Base-by-base conservation (phyloP, 2,113 vertebrate species). In the Cyphomyrus plagiostoma region DNA sequence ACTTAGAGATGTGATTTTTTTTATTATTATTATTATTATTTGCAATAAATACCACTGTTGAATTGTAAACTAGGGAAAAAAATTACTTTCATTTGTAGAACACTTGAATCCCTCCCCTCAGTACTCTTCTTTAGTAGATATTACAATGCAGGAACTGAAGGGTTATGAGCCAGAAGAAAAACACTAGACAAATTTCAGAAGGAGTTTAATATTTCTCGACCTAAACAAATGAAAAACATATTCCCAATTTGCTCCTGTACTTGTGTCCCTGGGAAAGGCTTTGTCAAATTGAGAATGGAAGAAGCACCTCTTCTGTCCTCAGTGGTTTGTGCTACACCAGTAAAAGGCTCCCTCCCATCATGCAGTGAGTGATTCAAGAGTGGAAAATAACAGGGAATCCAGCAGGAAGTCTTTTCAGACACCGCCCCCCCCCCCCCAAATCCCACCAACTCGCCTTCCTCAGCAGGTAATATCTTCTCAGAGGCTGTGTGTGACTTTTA, bases 201-300 rank as follows among this genome's bases (percentile, higher is more conserved):
- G 39, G 82, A 48, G 21, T 9, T 84, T 84, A 23, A 46, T 84
- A 48, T 48, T 83, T 84, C 82, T 80, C 30, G 15, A 42, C 74
- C 74, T 80, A 80, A 80, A 80, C 35, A 42, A 84, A 48, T 23
- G 82, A 84, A 48, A 48, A 84, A 84, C n/a, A n/a, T 84, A 48
- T 84, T 42, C 15, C 45, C 39, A 1, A 48, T 10, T 42, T 84
- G 39, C 45, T 42, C 21, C 45, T 23, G 45, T 17, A 5, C 21
- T 21, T 21, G 21, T 46, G 21, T 48, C 80, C 13, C 42, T 45
- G 80, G 45, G 45, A 46, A 84, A 48, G 21, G 17, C 42, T 10
- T 45, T 46, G 17, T 84, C 42, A 84, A 48, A 23, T 21, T 0
- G 3, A 21, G 21, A n/a, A 48, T 84, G 35, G 82, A 39, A 10